Evolutionary conservation across 2,113 vertebrate species (phyloP).

Genomic region (Myxocyprinus asiaticus): DNA sequence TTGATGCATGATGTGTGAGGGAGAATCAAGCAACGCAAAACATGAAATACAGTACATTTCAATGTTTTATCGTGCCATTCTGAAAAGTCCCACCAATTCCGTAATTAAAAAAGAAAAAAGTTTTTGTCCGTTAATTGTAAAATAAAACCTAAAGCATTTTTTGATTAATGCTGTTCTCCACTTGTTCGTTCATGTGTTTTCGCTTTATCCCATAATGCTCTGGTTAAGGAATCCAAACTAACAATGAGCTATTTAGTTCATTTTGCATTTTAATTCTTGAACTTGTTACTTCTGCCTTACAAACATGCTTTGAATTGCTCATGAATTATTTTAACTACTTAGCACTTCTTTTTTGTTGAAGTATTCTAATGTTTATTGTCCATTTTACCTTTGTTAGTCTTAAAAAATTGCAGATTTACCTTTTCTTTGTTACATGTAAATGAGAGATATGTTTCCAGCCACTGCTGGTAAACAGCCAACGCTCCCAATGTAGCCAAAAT

Average conservation of each 20-base stretch:
- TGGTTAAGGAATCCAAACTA: too few relatives aligned
- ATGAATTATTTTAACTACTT: neutral
- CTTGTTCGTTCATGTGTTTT: conserved; percentile 2
- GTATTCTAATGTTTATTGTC: neutral
- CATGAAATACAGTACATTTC: conserved; percentile 84
- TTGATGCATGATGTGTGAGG: conserved; percentile 86
- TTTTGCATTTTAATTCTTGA: neutral
- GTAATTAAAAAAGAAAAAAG: conserved; percentile 79
- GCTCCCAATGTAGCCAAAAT: neutral
- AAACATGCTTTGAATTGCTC: too few relatives aligned
- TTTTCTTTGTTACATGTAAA: conserved; percentile 38
- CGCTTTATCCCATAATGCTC: neutral
- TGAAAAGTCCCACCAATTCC: conserved; percentile 56
- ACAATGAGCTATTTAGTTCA: neutral
- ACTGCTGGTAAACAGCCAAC: conserved; percentile 37
- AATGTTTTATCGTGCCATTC: conserved; percentile 89
- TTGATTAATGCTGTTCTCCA: conserved; percentile 43
- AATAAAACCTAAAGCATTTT: conserved; percentile 74
- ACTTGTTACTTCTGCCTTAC: neutral
- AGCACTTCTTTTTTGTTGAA: neutral
- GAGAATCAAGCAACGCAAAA: conserved; percentile 83
- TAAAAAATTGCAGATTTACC: conserved; percentile 14
- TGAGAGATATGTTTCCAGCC: conserved; percentile 32
- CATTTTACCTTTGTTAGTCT: neutral
- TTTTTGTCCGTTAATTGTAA: conserved; percentile 78